Percentiles rank a stretch among this genome's conserved stretches.
Conservation (phyloP, 2,888 invertebrate species). For the Theretra japonica region DNA sequence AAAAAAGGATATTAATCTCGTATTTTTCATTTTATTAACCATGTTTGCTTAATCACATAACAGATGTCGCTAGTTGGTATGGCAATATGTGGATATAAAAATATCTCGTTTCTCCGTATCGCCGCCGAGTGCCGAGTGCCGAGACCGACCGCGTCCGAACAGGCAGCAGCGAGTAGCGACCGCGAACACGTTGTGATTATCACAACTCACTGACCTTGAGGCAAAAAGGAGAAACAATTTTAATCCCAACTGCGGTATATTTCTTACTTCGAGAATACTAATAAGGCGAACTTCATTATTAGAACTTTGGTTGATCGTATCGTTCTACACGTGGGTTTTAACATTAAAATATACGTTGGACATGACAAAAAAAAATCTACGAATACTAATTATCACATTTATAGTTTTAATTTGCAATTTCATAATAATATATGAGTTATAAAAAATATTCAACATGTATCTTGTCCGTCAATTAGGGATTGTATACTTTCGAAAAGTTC, state of each 20-base stretch:
- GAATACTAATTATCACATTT: not conserved
- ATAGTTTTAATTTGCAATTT: constrained; percentile 15
- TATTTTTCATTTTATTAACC: not conserved
- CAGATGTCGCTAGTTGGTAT: constrained; percentile 65
- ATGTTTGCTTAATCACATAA: constrained; percentile 41
- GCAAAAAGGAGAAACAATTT: constrained; percentile 78
- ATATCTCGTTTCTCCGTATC: constrained; percentile 69
- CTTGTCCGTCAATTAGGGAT: not conserved
- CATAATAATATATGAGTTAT: not conserved
- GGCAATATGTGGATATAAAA: constrained; percentile 55
- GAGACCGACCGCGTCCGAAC: constrained; percentile 33
- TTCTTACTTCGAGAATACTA: constrained; percentile 68
- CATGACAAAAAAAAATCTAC: not conserved
- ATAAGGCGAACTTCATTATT: constrained; percentile 61
- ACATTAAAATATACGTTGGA: not conserved
- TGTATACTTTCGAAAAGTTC: constrained; percentile 22
- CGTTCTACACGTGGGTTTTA: constrained; percentile 2
- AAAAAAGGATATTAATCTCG: too few relatives aligned
- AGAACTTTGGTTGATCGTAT: constrained; percentile 44
- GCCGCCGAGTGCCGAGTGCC: constrained; percentile 47
- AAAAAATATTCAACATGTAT: not conserved
- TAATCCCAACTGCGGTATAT: constrained; percentile 69
- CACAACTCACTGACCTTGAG: constrained; percentile 80
- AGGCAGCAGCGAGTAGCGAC: constrained; percentile 29
- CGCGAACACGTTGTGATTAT: constrained; percentile 63